phyloP scores from a whole-genome alignment of 2,797 vertebrate genomes.

The Orientallactaga sibirica region DNA sequence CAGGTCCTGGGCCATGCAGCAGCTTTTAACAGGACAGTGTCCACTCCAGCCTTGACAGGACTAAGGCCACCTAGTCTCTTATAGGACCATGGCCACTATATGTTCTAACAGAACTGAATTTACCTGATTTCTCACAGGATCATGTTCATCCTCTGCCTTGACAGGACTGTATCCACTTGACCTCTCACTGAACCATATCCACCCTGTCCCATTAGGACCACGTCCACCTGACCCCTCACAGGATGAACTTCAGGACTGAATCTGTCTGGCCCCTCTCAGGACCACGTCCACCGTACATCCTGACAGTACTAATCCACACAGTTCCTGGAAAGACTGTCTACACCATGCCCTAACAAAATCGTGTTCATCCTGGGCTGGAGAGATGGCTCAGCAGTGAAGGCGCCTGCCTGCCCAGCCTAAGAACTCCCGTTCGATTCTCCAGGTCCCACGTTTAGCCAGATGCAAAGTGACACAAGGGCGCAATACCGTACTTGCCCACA shows the following conservation, averaged over 20 bases:
- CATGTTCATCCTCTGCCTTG: neutral
- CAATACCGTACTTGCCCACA: too few relatives aligned
- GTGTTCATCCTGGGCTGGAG: too few relatives aligned
- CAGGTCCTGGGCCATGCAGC: neutral
- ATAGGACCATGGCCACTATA: neutral
- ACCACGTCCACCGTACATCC: neutral
- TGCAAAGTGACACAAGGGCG: too few relatives aligned
- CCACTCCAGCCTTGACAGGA: neutral
- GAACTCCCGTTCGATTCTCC: too few relatives aligned
- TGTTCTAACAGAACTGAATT: neutral
- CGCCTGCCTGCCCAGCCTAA: too few relatives aligned
- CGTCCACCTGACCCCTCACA: too few relatives aligned
- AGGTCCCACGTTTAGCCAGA: too few relatives aligned
- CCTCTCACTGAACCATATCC: neutral
- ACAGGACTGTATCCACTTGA: neutral
- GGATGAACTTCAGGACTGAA: neutral
- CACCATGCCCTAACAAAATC: neutral
- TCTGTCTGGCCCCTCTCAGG: neutral
- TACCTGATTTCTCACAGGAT: too few relatives aligned
- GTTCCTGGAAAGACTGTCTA: too few relatives aligned
- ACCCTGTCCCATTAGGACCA: neutral
- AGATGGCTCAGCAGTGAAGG: too few relatives aligned
- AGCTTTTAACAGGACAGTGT: neutral
- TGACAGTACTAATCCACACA: too few relatives aligned
- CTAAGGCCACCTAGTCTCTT: neutral